Base-by-base conservation (phyloP, 2,888 invertebrate genomes). In the Pyrrhia umbra region DNA sequence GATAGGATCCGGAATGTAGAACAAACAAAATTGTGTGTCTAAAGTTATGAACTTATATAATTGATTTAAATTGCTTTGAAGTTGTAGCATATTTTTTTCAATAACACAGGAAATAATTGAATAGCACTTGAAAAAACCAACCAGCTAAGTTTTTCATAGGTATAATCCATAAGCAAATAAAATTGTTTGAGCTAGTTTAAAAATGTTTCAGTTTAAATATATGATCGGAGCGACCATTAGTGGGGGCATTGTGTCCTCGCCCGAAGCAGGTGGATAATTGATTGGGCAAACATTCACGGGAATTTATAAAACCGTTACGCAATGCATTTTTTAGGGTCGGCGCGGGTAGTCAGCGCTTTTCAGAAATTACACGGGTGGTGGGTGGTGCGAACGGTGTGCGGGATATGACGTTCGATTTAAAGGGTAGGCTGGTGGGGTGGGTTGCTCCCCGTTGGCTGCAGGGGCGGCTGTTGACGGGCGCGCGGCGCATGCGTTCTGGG, bases 321-420 rank as follows among this genome's bases (percentile, higher is more conserved):
- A 95, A 94, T 95, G 94, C 94, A 95, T 94, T 95, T 94, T 94
- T 94, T 93, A 94, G 94, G 94, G 92, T 88, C 90, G 90, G 87
- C 83, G 86, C 88, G 88, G 91, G 92, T 88, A 92, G 93, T 92
- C 92, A 92, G 92, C 93, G 92, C 91, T 93, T 93, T 93, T 92
- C 92, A 91, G 92, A 92, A 93, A 93, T 93, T 92, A 92, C 92
- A 88, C 89, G 85, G 90, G 89, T 82, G 86, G 83, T 77, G 86
- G 82, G 90, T 86, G 92, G 87, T 87, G 78, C 76, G 80, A 87
- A 86, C 88, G 92, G 88, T 88, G 89, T 89, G 80, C 80, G 89
- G 93, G 93, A 92, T 92, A 94, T 94, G 94, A 95, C 94, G 94
- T 95, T 95, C 94, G 94, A 95, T 95, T 94, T 94, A 93, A 92